A percentile compares a stretch with the other conserved stretches of the same genome.
These are phyloP conservation scores for Callipepla californica DNA, from an alignment of 2,113 vertebrate species.

Conservation along the genomic window DNA sequence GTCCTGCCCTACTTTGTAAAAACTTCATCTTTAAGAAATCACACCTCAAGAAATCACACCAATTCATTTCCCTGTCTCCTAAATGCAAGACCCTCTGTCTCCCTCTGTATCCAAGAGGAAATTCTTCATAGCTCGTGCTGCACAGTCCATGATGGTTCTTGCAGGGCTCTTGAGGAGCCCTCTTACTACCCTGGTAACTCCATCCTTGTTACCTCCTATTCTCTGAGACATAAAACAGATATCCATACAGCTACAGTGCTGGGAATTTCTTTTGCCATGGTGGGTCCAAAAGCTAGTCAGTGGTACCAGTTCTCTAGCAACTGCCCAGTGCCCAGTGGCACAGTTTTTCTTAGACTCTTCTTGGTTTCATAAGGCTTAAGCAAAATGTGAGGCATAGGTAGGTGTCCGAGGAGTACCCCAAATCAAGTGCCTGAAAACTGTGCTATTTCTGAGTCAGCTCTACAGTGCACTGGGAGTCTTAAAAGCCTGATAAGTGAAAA, in stretches of 20 bases:
- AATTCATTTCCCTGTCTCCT: neutral
- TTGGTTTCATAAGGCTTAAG: neutral
- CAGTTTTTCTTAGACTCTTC: neutral
- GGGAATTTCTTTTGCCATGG: fast-evolving
- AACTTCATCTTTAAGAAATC: neutral
- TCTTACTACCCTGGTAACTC: neutral
- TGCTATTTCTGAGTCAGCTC: constrained; percentile 47
- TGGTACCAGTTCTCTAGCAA: neutral
- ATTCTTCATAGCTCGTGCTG: neutral
- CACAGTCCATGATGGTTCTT: neutral
- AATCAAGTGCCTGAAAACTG: neutral
- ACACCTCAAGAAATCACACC: neutral
- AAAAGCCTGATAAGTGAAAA: constrained; percentile 24
- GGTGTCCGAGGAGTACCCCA: neutral
- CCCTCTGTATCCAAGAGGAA: neutral
- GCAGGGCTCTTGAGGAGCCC: neutral
- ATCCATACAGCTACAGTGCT: neutral
- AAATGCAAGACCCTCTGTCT: neutral
- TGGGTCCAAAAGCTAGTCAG: neutral
- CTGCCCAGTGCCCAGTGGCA: neutral
- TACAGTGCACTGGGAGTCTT: neutral
- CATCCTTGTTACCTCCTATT: neutral
- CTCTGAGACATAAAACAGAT: neutral
- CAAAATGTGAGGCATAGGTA: neutral
- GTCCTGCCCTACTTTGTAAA: neutral